Evolutionary conservation across 2,113 vertebrate species (phyloP), one percentile per base, ranked within the genome.

Genomic region (Silurus glanis): DNA sequence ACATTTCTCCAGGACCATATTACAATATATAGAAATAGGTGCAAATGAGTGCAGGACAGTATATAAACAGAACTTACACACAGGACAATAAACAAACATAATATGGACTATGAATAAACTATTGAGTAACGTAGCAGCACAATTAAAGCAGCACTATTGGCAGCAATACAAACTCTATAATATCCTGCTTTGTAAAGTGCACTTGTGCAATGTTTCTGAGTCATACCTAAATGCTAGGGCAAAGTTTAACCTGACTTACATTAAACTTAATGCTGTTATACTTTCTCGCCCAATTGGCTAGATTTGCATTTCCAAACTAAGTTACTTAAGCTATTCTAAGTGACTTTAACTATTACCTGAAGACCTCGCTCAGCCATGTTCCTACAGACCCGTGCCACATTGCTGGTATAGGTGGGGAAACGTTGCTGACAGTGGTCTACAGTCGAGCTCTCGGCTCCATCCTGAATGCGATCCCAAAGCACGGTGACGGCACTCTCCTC

Each of bases 401-500:
- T 97, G 21, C 93, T 95, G 66, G 96, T 94, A 0, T 98, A 95
- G 0, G 98, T 99, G 75, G 98, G 98, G 87, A 97, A 98, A 25
- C 98, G 94, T 90, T 98, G 97, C 84, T 95, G 96, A 92, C 95
- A 96, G 89, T 99, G 97, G 89, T 99, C 98, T 92, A 99, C 94
- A 21, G 96, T 96, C 13, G 96, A 95, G 13, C 94, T 96, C 88
- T 97, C 97, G 3, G 94, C 94, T 88, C 94, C 96, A 87, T 96
- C 96, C 92, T 97, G 96, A 9, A 98, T 96, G 75, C 96, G 96
- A 71, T 96, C 94, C 94, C 98, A 99, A 94, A 99, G 93, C 3
- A 97, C 90, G 0, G 97, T 98, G 87, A 99, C 96, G 0, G 97
- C 97, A 13, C 98, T 99, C 91, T 99, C 98, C 9, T 95, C 94